Evolutionary conservation across 2,797 vertebrate species (phyloP).

Genomic region (Hafferia zeledoni): DNA sequence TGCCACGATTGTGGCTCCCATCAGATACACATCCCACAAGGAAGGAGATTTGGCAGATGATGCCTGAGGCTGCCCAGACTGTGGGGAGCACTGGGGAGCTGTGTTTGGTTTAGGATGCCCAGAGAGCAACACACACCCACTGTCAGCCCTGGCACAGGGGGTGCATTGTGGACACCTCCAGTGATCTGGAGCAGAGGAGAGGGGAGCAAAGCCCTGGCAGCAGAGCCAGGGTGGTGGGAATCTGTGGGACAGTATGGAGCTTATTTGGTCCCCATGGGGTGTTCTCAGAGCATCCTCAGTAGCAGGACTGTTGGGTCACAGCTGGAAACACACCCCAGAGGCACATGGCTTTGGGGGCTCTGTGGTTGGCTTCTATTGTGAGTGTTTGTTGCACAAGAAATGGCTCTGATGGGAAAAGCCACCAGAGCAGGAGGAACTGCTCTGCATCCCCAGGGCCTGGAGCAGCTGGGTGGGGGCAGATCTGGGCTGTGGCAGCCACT

Average conservation of each 20-base stretch:
- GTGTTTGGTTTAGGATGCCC: background rate
- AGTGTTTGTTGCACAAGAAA: background rate
- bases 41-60: background rate
- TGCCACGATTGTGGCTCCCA: fast-evolving
- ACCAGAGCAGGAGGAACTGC: fast-evolving
- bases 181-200: fast-evolving
- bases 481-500: background rate
- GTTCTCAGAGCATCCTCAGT: background rate
- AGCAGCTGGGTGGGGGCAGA: background rate
- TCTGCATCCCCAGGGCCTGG: fast-evolving
- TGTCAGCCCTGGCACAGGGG: background rate
- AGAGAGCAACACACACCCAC: background rate
- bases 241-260: fast-evolving
- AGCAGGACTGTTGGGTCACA: fast-evolving
- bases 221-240: background rate
- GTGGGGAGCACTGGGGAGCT: fast-evolving
- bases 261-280: fast-evolving
- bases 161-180: fast-evolving
- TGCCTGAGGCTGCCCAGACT: fast-evolving
- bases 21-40: background rate
- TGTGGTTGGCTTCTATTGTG: fast-evolving
- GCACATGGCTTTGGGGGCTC: background rate
- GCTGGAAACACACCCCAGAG: fast-evolving
- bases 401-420: background rate
- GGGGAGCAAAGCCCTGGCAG: background rate